Evolutionary conservation across 2,113 vertebrate genomes (phyloP).

Genomic region (crab-eating macaque (Macaca fascicularis)): DNA sequence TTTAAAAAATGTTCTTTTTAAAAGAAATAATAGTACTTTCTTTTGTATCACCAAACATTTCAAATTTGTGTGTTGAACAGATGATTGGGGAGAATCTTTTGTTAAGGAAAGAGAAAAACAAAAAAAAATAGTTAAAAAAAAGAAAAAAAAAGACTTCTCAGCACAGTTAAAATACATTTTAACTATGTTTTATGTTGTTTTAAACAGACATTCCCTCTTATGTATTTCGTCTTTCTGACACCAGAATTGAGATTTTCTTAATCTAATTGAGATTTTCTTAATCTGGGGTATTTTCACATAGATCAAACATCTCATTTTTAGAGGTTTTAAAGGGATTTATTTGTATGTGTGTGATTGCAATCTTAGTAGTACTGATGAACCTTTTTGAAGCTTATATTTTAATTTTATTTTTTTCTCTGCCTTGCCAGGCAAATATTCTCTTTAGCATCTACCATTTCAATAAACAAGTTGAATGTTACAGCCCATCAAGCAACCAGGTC

Average conservation of each 20-base stretch:
- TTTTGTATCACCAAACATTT: conserved; percentile 21
- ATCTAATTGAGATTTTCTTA: conserved; percentile 38
- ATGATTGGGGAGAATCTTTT: neutral
- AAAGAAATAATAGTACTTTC: conserved; percentile 10
- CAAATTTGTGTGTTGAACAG: conserved; percentile 29
- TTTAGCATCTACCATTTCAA: neutral
- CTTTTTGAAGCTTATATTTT: conserved; percentile 19
- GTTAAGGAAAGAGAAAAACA: neutral
- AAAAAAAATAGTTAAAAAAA: neutral
- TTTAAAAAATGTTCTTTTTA: no score
- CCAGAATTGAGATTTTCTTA: conserved; percentile 37
- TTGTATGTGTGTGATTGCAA: neutral
- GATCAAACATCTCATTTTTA: neutral
- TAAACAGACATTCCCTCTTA: neutral
- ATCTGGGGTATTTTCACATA: neutral
- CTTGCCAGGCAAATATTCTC: neutral
- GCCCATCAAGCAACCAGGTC: neutral
- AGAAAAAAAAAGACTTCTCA: neutral
- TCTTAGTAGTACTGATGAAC: neutral
- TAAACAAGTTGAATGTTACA: conserved; percentile 52
- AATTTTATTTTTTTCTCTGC: neutral
- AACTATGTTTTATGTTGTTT: neutral
- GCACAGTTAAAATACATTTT: neutral
- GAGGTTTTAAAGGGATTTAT: neutral
- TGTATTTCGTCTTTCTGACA: neutral